Evolutionary conservation across 2,113 vertebrate species (phyloP), one percentile per base, ranked within the genome.

Genomic region (Sapajus apella): DNA sequence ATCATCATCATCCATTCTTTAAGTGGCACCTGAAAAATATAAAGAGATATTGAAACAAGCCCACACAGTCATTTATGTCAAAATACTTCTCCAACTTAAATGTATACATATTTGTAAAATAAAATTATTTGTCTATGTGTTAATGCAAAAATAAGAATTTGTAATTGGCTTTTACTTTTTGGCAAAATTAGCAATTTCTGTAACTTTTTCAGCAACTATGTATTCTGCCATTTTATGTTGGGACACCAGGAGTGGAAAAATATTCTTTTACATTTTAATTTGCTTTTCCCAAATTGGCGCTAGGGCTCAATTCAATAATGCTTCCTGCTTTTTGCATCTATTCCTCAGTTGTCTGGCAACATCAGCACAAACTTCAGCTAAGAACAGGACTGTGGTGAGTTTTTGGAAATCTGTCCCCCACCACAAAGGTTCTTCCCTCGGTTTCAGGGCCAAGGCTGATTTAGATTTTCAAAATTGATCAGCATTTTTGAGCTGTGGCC

Each of bases 1-100:
- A 91, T 99, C 99, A 58, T 99, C 99, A 17, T 99, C 99, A 77
- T 99, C 99, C 99, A 99, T 99, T 95, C 96, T 98, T 97, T 95
- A 97, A 79, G 14, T 35, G n/a, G 93, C 66, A 97, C 98, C 98
- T 98, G 95, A 58, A 99, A 98, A 86, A 98, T 0, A 98, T 72
- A n/a, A 97, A 58, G 98, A 94, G 40, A 93, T 87, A 97, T 0
- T 91, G 61, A 97, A 85, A 92, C 10, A 94, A 93, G 66, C 6
- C 82, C 86, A n/a, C 32, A 84, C 0, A 88, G 73, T 14, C 47
- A 40, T 32, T 88, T 82, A 64, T 20, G 30, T 90, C 55, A 92
- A 73, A 87, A 56, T 23, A 64, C 13, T 64, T 56, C 72, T 52
- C 81, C 40, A 30, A 61, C 32, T 79, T 50, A 79, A 73, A 77